Base-by-base conservation (phyloP, 2,888 invertebrate genomes). In the Drosophila austrosaltans region DNA sequence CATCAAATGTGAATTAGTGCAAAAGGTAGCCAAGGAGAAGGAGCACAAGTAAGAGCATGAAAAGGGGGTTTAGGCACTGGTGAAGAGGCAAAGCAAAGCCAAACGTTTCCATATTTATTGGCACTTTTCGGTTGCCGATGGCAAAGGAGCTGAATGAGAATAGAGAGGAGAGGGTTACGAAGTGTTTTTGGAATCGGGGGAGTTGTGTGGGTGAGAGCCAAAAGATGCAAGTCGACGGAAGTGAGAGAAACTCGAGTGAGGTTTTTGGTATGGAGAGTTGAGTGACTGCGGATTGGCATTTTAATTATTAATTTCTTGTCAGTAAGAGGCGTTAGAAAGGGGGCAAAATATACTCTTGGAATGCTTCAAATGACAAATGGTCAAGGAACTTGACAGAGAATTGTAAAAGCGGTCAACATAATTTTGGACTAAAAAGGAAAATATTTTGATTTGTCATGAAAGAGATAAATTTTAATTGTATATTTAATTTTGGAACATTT, bases 1-100 rank as follows among this genome's bases (percentile, higher is more conserved):
- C 86, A 86, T 86, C 85, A 86, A 86, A 90, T 90, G 86, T 86
- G 90, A 86, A 86, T 86, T 86, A 86, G 86, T 90, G 86, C 87
- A 87, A 70, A 79, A 89, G 83, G 86, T 89, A 79, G 84, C 81
- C 88, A 69, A 65, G 69, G 72, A 74, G 82, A 59, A 65, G 64
- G 42, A 57, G 73, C 56, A 54, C 56, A 22, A 57, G 39, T 48
- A 53, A 53, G 28, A 10, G 39, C 53, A 36, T 53, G 20, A 7
- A 22, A 8, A 12, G 12, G 10, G n/a, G 8, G 20, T 32, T 20
- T 36, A 39, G 44, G n/a, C 25, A 39, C 20, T 56, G 59, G 39
- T 8, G 66, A 72, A 66, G 64, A 69, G 62, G 63, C 89, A 83
- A 48, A 79, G 72, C 57, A 82, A 82, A 72, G 40, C 39, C 82